A percentile compares a stretch with the other conserved stretches of the same genome.
These are phyloP conservation scores for Caenorhabditis uteleia DNA, from an alignment of 2,888 invertebrate species.

Conservation along the genomic window DNA sequence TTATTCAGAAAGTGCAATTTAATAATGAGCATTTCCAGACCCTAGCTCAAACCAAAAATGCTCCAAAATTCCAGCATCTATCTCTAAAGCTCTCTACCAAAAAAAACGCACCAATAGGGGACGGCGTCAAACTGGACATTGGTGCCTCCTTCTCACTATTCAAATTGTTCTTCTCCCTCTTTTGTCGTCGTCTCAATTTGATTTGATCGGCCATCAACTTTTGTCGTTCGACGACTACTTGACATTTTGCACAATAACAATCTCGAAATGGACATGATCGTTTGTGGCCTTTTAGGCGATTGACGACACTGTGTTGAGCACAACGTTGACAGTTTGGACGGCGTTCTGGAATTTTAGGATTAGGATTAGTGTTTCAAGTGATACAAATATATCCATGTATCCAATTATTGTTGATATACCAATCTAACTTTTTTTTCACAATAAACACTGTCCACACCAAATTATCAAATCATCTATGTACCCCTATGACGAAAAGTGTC, in stretches of 20 bases:
- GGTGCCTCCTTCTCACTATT: conserved; percentile 33
- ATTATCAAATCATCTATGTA: too few species aligned
- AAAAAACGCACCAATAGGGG: conserved; percentile 20
- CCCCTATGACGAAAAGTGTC: too few species aligned
- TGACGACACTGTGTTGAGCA: conserved; percentile 55
- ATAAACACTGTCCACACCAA: too few species aligned
- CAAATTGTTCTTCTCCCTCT: conserved; percentile 54
- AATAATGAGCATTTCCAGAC: too few species aligned
- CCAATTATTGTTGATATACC: too few species aligned
- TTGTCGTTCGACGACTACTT: conserved; percentile 59
- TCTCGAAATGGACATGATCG: conserved; percentile 57
- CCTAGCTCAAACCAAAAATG: too few species aligned
- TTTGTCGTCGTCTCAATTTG: conserved; percentile 56
- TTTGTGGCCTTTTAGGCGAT: conserved; percentile 62
- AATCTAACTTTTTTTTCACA: too few species aligned
- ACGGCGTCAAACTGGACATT: conserved; percentile 20
- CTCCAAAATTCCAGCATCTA: neutral
- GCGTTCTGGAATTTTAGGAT: conserved; percentile 57
- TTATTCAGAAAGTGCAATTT: neutral
- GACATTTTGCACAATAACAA: conserved; percentile 56
- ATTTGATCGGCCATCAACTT: conserved; percentile 64
- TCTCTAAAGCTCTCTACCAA: neutral
- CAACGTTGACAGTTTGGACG: conserved; percentile 63
- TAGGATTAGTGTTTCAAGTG: too few species aligned
- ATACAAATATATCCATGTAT: too few species aligned